Percentiles rank a stretch among this genome's conserved stretches.
Conservation (phyloP, 2,797 vertebrate genomes). For the Cyprinodon diabolis region DNA sequence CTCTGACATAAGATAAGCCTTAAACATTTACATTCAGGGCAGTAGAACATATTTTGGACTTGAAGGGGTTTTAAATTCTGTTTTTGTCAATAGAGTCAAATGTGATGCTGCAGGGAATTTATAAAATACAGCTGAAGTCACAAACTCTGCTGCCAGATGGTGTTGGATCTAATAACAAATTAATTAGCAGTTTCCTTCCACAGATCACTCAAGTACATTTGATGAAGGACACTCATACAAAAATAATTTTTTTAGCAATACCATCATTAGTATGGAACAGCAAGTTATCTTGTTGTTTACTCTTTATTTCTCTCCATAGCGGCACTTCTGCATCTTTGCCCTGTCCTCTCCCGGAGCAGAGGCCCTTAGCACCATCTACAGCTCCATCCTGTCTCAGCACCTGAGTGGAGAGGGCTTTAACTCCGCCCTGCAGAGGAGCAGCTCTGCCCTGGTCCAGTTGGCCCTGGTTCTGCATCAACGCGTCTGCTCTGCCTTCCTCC, state of each 20-base stretch:
- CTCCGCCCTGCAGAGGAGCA: constrained; percentile 79
- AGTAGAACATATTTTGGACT: constrained; percentile 5
- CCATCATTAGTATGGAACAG: neutral
- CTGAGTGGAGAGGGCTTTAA: constrained; percentile 81
- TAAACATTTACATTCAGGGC: neutral
- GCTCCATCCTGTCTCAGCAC: constrained; percentile 88
- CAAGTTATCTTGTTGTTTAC: constrained; percentile 1
- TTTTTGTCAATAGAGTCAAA: neutral
- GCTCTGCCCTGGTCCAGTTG: constrained; percentile 81
- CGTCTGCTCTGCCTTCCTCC: constrained; percentile 87
- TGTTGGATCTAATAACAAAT: neutral
- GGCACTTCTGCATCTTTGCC: constrained; percentile 92
- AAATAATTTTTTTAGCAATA: neutral
- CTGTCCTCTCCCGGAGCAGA: constrained; percentile 89
- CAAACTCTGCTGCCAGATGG: neutral
- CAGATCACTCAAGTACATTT: neutral
- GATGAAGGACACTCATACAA: neutral
- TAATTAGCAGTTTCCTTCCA: neutral
- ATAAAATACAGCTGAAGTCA: constrained; percentile 1
- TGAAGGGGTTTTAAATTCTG: neutral
- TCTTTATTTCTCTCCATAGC: constrained; percentile 68
- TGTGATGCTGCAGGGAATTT: constrained; percentile 4
- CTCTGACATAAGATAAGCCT: neutral
- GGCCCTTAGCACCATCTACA: constrained; percentile 91
- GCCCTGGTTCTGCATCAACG: constrained; percentile 87